phyloP scores from a whole-genome alignment of 2,797 vertebrate species.

The Bovichtus diacanthus region DNA sequence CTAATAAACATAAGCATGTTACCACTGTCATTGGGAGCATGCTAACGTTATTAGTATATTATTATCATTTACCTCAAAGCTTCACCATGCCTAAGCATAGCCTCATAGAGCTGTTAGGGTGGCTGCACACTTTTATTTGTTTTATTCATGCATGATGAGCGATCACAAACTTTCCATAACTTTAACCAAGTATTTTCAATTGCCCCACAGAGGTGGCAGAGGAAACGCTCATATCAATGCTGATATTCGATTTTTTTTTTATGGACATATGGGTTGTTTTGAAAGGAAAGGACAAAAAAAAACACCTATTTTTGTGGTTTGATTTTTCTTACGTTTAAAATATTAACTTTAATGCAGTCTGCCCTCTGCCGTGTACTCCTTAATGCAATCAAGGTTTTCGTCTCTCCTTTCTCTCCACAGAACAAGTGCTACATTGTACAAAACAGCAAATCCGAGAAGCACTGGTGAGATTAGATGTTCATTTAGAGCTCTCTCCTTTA shows the following conservation, averaged over 20 bases:
- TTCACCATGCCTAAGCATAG: neutral
- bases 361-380: neutral
- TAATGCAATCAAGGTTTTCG: neutral
- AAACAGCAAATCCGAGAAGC: slow-evolving; percentile 35
- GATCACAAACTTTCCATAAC: neutral
- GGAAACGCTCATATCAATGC: neutral
- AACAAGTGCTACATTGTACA: neutral
- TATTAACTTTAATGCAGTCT: neutral
- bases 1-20: neutral
- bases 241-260: neutral
- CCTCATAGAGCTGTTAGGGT: neutral
- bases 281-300: neutral
- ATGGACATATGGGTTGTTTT: neutral
- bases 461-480: slow-evolving; percentile 71
- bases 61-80: neutral
- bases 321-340: too few relatives aligned
- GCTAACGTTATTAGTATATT: neutral
- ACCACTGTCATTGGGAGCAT: neutral
- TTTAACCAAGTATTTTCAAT: neutral
- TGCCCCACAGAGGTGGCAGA: neutral
- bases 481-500: slow-evolving; percentile 67
- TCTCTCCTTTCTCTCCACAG: neutral
- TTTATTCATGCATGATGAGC: neutral
- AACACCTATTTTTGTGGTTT: neutral
- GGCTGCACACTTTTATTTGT: neutral